Conservation (phyloP, 2,797 vertebrate species). For the Chaenodraco wilsoni region DNA sequence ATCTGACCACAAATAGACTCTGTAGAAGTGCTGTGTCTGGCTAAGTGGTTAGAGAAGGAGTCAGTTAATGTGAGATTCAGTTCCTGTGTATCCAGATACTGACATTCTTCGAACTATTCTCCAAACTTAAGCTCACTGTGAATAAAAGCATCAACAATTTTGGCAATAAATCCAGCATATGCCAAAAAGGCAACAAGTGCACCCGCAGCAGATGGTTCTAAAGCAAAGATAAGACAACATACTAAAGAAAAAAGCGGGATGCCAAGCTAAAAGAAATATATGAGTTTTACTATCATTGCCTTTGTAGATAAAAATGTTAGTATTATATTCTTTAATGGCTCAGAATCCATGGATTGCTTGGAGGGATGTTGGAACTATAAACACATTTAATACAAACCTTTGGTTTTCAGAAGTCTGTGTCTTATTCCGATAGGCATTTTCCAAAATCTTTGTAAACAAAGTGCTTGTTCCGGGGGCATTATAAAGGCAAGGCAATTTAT, state of each 20-base stretch:
- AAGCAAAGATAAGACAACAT: slow-evolving; percentile 28
- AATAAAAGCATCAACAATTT: slow-evolving; percentile 24
- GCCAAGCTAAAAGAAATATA: background rate
- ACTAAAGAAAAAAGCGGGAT: background rate
- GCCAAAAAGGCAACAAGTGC: slow-evolving; percentile 20
- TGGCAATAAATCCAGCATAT: slow-evolving; percentile 9
- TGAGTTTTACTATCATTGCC: background rate
- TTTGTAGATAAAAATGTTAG: slow-evolving; percentile 31
- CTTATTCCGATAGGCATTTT: slow-evolving; percentile 38
- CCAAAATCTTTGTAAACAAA: slow-evolving; percentile 47
- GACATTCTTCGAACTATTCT: slow-evolving; percentile 22
- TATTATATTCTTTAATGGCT: slow-evolving; percentile 33
- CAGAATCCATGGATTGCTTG: slow-evolving; percentile 34
- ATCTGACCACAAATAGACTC: slow-evolving; percentile 22
- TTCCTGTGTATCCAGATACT: slow-evolving; percentile 27
- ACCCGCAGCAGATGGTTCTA: slow-evolving; percentile 1
- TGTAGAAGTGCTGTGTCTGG: background rate
- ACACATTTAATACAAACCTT: slow-evolving; percentile 41
- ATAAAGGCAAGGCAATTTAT: no score
- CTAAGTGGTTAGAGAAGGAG: slow-evolving; percentile 22
- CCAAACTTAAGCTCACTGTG: background rate
- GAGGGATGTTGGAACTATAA: slow-evolving; percentile 51
- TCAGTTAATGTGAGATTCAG: slow-evolving; percentile 23
- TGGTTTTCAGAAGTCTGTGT: slow-evolving; percentile 30
- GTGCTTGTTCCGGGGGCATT: slow-evolving; percentile 38